A percentile compares a stretch with the other conserved stretches of the same genome.
Conservation (phyloP, 2,113 vertebrate species). For the Pseudorasbora parva region DNA sequence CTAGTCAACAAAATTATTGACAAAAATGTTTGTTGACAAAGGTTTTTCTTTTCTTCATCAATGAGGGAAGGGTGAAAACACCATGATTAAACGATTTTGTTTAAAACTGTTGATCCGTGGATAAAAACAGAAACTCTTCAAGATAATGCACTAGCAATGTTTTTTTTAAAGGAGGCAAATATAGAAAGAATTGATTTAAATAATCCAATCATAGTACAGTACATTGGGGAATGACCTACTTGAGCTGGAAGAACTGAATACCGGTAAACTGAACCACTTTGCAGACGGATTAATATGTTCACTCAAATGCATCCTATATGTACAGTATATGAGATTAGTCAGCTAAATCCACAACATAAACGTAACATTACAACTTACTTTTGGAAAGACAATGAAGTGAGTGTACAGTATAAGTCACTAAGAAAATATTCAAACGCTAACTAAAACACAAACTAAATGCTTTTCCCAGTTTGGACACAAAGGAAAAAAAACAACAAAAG, state of each 20-base stretch:
- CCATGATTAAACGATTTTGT: not conserved
- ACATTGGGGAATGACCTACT: not conserved
- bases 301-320: conserved; percentile 1
- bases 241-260: not conserved
- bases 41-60: not conserved
- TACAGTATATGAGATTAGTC: conserved; percentile 7
- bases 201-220: conserved; percentile 23
- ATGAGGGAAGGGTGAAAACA: not conserved
- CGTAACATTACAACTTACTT: not conserved
- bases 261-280: conserved; percentile 10
- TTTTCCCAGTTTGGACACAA: not conserved
- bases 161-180: not conserved
- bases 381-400: not conserved
- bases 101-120: not conserved
- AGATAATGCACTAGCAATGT: not conserved
- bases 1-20: not conserved
- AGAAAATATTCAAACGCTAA: not conserved
- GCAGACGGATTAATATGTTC: conserved; percentile 16
- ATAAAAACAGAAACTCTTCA: not conserved
- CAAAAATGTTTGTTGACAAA: not conserved
- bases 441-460: not conserved
- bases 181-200: conserved; percentile 1
- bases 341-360: not conserved
- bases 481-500: not conserved
- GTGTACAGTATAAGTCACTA: not conserved